phyloP scores from a whole-genome alignment of 2,113 vertebrate genomes.

The Pseudonaja textilis region DNA sequence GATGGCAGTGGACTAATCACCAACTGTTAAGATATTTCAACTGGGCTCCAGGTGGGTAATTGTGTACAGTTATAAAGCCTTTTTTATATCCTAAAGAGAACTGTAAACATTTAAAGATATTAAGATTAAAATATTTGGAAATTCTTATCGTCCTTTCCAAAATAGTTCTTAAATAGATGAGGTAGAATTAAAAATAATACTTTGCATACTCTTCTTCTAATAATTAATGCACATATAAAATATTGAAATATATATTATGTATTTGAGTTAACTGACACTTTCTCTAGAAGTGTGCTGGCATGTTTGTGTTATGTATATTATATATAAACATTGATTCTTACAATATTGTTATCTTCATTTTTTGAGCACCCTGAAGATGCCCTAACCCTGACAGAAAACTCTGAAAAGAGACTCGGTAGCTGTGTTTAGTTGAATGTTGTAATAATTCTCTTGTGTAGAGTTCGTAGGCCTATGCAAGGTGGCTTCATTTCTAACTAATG shows the following conservation, averaged over 20 bases:
- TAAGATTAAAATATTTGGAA: background rate
- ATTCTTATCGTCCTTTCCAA: background rate
- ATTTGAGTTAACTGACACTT: background rate
- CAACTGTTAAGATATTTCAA: conserved; percentile 91
- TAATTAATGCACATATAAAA: background rate
- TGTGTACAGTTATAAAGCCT: background rate
- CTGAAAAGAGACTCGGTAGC: background rate
- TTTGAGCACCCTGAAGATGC: background rate
- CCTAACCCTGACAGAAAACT: background rate
- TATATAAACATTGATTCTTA: background rate
- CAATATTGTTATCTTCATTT: background rate
- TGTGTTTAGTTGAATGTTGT: background rate
- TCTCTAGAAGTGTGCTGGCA: background rate
- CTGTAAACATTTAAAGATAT: background rate
- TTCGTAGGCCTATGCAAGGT: background rate
- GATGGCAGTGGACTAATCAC: conserved; percentile 87
- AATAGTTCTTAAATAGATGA: background rate
- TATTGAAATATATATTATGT: background rate
- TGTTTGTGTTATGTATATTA: background rate
- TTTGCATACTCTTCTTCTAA: background rate
- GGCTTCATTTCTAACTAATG: background rate
- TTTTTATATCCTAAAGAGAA: background rate
- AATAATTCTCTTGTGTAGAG: background rate
- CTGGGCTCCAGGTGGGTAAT: conserved; percentile 86
- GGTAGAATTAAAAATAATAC: background rate